phyloP scores from a whole-genome alignment of 2,888 invertebrate species.

The Chydorus sphaericus region DNA sequence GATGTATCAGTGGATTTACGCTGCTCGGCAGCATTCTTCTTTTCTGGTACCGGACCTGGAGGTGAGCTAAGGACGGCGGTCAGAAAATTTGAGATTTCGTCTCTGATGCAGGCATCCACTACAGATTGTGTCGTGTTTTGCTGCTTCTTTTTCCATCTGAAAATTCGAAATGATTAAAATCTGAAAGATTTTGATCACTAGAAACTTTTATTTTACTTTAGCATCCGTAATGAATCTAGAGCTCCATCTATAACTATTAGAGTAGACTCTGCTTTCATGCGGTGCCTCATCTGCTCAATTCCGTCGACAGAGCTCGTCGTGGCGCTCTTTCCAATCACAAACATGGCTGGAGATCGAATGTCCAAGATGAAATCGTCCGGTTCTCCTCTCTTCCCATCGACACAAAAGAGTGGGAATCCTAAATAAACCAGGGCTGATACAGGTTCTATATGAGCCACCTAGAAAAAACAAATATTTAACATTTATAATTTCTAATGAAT shows the following conservation, averaged over 20 bases:
- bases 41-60: not conserved
- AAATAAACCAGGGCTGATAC: constrained; percentile 59
- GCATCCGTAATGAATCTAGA: constrained; percentile 55
- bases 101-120: constrained; percentile 60
- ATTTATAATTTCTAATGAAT: not conserved
- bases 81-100: constrained; percentile 20
- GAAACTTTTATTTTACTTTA: constrained; percentile 24
- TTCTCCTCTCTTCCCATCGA: constrained; percentile 55
- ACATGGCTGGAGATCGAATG: constrained; percentile 54
- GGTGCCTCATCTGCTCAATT: constrained; percentile 57
- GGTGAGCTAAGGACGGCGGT: constrained; percentile 15
- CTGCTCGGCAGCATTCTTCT: not conserved
- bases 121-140: constrained; percentile 64
- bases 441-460: constrained; percentile 52
- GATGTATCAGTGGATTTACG: not conserved
- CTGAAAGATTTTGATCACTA: not conserved
- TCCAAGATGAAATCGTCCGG: constrained; percentile 61
- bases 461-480: constrained; percentile 16
- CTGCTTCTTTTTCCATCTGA: constrained; percentile 45
- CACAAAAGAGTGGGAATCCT: constrained; percentile 58
- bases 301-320: constrained; percentile 36
- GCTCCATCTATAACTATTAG: constrained; percentile 63
- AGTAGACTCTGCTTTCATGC: constrained; percentile 58
- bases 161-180: not conserved
- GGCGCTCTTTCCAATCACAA: constrained; percentile 46